These are phyloP conservation scores for Protobothrops flavoviridis DNA, from an alignment of 2,113 vertebrate genomes.

Conservation along the genomic window DNA sequence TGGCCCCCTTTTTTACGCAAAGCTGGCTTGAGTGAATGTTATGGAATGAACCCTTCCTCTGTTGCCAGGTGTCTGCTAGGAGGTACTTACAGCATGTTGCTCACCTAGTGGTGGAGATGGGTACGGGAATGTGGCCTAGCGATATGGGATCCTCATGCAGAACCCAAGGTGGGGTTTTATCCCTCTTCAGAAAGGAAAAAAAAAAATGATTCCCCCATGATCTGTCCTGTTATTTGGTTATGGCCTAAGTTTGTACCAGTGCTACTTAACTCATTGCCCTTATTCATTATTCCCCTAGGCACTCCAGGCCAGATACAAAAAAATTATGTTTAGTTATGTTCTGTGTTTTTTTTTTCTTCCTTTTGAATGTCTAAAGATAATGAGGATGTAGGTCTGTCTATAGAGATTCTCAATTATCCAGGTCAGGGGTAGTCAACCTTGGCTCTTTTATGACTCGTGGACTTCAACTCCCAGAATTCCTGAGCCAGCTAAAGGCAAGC, in stretches of 20 bases:
- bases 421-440: too few species aligned
- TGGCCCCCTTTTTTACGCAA: conserved; percentile 36
- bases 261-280: background rate
- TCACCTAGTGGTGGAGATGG: background rate
- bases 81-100: background rate
- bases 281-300: background rate
- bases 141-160: background rate
- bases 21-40: conserved; percentile 25
- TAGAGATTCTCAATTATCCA: background rate
- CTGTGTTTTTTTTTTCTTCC: background rate
- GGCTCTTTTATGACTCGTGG: too few species aligned
- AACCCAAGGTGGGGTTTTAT: background rate
- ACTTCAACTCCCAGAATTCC: too few species aligned
- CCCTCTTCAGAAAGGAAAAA: background rate
- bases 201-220: background rate
- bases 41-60: background rate
- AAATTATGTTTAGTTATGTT: background rate
- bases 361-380: background rate
- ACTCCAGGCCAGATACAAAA: background rate
- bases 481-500: too few species aligned
- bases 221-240: background rate
- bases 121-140: background rate
- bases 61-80: background rate
- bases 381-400: background rate
- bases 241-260: background rate